Conservation (phyloP, 2,797 vertebrate species). For the Enteromius anoplus region DNA sequence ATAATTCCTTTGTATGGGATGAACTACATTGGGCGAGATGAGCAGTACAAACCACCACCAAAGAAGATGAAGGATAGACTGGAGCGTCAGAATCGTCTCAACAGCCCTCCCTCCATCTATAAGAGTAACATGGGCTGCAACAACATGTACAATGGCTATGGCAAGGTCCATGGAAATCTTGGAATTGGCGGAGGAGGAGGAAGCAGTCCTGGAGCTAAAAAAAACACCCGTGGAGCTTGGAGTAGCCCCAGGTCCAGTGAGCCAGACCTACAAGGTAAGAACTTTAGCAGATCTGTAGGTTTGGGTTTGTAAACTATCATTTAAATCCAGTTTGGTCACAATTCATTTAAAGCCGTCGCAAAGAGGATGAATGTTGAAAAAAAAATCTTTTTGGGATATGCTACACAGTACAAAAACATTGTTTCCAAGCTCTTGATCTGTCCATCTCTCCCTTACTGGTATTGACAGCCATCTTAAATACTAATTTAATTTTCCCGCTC, state of each 20-base stretch:
- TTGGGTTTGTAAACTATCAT: not conserved
- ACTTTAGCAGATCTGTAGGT: not conserved
- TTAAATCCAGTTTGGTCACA: not conserved
- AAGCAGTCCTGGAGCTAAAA: conserved; percentile 84
- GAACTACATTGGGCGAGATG: conserved; percentile 93
- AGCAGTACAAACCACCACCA: conserved; percentile 93
- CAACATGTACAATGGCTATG: conserved; percentile 87
- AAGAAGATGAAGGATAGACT: conserved; percentile 94
- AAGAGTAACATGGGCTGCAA: conserved; percentile 84
- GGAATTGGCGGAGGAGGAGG: conserved; percentile 73
- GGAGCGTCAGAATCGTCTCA: conserved; percentile 93
- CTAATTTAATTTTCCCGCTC: too few species aligned
- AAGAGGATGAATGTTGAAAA: not conserved
- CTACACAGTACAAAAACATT: not conserved
- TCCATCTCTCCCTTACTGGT: not conserved
- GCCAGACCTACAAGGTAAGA: conserved; percentile 88
- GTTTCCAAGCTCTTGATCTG: too few species aligned
- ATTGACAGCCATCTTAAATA: not conserved
- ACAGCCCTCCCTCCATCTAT: conserved; percentile 90
- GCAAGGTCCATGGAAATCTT: conserved; percentile 78
- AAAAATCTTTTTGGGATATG: not conserved
- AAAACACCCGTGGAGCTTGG: conserved; percentile 85
- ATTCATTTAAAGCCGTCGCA: not conserved
- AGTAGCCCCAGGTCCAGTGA: conserved; percentile 93
- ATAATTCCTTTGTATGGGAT: conserved; percentile 95